Conservation (phyloP, 2,113 vertebrate species). For the Chaetorhynchus papuensis region DNA sequence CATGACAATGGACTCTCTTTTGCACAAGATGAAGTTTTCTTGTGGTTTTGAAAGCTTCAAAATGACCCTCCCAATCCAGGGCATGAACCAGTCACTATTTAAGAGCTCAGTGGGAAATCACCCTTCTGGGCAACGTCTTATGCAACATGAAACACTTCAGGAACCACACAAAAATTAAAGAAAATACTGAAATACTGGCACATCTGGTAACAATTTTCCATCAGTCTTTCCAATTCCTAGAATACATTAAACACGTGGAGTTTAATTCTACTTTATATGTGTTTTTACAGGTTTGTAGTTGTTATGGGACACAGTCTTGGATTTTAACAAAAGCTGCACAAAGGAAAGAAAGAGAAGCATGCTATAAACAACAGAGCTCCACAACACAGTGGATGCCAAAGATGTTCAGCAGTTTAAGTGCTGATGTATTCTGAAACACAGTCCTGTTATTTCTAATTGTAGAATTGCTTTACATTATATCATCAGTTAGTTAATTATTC, state of each 20-base stretch:
- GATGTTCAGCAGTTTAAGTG: background rate
- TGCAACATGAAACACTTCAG: background rate
- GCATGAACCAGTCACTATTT: accelerated
- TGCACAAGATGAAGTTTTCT: background rate
- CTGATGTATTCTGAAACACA: background rate
- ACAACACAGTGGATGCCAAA: background rate
- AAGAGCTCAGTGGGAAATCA: background rate
- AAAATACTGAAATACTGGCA: background rate
- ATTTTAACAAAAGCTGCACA: background rate
- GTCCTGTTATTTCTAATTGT: background rate
- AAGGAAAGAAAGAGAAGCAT: background rate
- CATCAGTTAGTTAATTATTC: background rate
- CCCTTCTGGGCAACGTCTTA: background rate
- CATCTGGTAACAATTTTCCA: background rate
- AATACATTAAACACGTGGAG: background rate
- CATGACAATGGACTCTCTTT: background rate
- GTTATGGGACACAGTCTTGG: background rate
- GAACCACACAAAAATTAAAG: background rate
- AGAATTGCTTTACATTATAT: background rate
- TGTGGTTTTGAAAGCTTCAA: background rate
- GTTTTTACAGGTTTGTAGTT: background rate
- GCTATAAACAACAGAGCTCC: background rate
- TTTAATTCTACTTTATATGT: background rate
- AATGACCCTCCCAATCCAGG: background rate
- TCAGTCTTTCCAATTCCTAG: background rate